Evolutionary conservation across 2,888 invertebrate genomes (phyloP).

Genomic region (Noctua janthe): DNA sequence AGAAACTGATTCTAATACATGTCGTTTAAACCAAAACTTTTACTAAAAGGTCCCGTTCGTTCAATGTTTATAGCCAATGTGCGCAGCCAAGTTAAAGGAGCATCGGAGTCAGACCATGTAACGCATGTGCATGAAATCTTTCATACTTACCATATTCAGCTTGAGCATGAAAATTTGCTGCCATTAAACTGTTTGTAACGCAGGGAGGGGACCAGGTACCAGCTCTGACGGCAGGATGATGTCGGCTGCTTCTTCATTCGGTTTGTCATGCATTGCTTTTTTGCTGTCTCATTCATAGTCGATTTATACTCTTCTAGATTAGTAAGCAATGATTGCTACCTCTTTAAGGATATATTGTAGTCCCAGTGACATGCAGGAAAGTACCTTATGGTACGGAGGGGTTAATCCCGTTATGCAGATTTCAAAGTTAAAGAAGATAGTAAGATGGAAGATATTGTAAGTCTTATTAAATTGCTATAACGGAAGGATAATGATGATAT

Average conservation of each 20-base stretch:
- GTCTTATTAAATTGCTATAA: background rate
- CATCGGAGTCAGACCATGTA: background rate
- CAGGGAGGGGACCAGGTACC: conserved; percentile 48
- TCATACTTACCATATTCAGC: conserved; percentile 7
- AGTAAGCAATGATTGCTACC: background rate
- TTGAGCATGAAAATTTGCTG: conserved; percentile 21
- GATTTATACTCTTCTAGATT: conserved; percentile 1
- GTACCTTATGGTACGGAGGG: background rate
- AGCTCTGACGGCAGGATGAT: conserved; percentile 49
- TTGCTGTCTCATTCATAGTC: conserved; percentile 43
- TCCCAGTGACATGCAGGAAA: background rate
- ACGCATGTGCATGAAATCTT: background rate
- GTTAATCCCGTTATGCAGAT: background rate
- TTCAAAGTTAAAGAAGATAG: background rate
- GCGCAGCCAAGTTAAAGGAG: background rate
- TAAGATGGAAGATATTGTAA: background rate
- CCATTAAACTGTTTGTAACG: conserved; percentile 33
- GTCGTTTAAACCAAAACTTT: background rate
- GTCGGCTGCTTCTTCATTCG: conserved; percentile 54
- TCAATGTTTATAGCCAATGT: background rate
- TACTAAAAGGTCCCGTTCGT: background rate
- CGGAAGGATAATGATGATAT: background rate
- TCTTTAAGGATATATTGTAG: background rate
- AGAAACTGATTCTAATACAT: background rate
- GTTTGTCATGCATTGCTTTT: conserved; percentile 56